Conservation (phyloP, 2,113 vertebrate species). For the Arenaria interpres region DNA sequence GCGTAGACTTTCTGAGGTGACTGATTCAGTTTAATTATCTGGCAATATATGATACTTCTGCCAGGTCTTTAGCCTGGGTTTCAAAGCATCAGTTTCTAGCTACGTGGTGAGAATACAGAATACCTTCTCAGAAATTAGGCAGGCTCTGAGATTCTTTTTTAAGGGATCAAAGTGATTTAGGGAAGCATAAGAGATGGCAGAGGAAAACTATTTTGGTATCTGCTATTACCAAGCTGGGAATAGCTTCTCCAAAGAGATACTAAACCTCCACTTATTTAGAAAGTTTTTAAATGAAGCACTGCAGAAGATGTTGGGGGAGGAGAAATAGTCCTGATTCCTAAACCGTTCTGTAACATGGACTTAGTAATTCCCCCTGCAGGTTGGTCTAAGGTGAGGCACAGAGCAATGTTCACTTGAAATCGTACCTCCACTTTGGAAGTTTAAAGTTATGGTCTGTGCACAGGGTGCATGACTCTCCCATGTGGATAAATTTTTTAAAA, state of each 20-base stretch:
- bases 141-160: not conserved
- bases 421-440: not conserved
- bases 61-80: not conserved
- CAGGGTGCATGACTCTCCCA: not conserved
- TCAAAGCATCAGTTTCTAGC: not conserved
- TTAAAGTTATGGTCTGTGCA: not conserved
- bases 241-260: not conserved
- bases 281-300: not conserved
- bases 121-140: not conserved
- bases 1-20: not conserved
- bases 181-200: not conserved
- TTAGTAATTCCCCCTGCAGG: not conserved
- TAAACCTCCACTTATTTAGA: not conserved
- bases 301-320: not conserved
- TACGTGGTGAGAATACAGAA: not conserved
- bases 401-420: not conserved
- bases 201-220: not conserved
- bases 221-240: not conserved
- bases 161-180: not conserved
- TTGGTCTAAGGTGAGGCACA: not conserved
- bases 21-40: not conserved
- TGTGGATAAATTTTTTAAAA: not conserved
- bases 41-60: not conserved
- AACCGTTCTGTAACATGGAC: not conserved
- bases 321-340: not conserved